Evolutionary conservation across 2,888 invertebrate species (phyloP).

Genomic region (Luperina testacea): DNA sequence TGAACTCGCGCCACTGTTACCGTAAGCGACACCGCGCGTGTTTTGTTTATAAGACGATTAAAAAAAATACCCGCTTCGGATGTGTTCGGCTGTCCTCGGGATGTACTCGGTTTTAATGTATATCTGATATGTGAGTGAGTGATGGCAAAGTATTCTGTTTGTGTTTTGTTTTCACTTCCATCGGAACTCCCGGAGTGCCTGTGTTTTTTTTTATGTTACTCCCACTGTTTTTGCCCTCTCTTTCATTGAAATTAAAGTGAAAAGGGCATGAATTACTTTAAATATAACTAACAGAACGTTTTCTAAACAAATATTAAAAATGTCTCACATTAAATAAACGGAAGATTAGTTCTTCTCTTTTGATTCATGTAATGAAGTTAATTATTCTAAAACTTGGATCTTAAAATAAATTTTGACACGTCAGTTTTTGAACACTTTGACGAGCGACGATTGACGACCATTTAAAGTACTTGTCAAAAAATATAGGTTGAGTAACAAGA

Average conservation of each 20-base stretch:
- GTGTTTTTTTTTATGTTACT: not conserved
- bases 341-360: not conserved
- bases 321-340: not conserved
- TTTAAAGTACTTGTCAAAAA: conserved; percentile 47
- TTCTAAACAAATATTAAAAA: not conserved
- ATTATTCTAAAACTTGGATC: not conserved
- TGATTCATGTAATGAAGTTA: not conserved
- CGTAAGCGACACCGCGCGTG: too few species aligned
- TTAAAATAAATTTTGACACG: not conserved
- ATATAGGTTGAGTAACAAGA: conserved; percentile 41
- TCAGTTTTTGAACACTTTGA: not conserved
- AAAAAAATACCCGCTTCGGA: too few species aligned
- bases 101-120: too few species aligned
- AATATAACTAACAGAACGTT: too few species aligned
- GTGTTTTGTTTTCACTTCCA: too few species aligned
- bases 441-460: conserved; percentile 17
- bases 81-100: too few species aligned
- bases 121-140: too few species aligned
- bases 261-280: not conserved
- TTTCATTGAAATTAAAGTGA: not conserved
- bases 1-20: too few species aligned
- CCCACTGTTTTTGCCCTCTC: not conserved
- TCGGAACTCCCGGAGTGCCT: too few species aligned
- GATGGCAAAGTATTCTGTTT: too few species aligned
- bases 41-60: too few species aligned